phyloP scores from a whole-genome alignment of 2,888 invertebrate species.

The Ornithoptera priamus region DNA sequence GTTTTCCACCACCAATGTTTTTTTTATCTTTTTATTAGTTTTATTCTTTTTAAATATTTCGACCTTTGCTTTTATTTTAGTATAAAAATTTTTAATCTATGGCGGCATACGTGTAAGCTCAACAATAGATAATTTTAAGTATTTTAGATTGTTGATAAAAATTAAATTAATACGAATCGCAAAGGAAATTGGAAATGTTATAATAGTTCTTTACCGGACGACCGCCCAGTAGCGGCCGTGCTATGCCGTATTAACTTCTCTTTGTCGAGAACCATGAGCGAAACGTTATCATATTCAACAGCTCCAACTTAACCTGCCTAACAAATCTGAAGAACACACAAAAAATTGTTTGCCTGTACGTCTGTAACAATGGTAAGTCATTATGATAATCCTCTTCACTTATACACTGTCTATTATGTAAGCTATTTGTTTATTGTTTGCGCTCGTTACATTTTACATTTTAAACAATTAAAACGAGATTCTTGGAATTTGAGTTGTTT shows the following conservation, averaged over 20 bases:
- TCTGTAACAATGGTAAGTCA: conserved; percentile 59
- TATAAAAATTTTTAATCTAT: too few species aligned
- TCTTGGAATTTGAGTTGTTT: conserved; percentile 17
- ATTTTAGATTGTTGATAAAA: too few species aligned
- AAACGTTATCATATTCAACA: conserved; percentile 12
- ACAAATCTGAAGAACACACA: conserved; percentile 5
- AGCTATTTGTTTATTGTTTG: conserved; percentile 22
- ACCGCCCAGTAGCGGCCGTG: conserved; percentile 28
- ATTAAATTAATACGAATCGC: too few species aligned
- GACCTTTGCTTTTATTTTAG: too few species aligned
- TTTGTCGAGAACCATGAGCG: conserved; percentile 19
- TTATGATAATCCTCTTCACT: conserved; percentile 62
- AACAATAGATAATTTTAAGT: too few species aligned
- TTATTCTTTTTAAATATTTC: too few species aligned
- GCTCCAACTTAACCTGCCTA: conserved; percentile 11
- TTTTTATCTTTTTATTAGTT: too few species aligned
- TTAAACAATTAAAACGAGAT: conserved; percentile 21
- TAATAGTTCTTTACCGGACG: conserved; percentile 12
- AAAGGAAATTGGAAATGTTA: background rate
- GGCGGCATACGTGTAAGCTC: too few species aligned
- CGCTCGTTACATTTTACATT: conserved; percentile 14
- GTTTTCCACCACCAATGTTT: too few species aligned
- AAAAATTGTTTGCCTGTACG: conserved; percentile 26
- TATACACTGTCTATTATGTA: conserved; percentile 7
- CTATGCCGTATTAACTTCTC: conserved; percentile 22